Evolutionary conservation across 2,888 invertebrate species (phyloP), one percentile per base, ranked within the genome.

Genomic region (Melipona bicolor): DNA sequence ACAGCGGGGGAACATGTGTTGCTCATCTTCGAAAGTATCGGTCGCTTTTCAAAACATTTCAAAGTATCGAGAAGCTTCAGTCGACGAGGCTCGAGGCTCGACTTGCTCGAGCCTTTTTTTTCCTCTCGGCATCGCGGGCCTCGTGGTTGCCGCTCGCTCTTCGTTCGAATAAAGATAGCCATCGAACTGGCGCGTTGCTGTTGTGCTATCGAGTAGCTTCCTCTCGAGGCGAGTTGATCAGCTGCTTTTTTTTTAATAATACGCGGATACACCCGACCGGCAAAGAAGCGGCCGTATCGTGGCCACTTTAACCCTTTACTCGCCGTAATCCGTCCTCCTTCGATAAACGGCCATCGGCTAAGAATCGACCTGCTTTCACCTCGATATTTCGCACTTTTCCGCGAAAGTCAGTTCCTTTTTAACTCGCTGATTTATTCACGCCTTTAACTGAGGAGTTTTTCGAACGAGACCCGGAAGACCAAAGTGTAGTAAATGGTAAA

Each of bases 161-260:
- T 56, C 81, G 69, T 59, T 36, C 76, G 76, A 86, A 83, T 84
- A 84, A 85, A 85, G 84, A 86, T 87, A 79, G 71, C 74, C 49
- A 84, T 89, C 81, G 78, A 87, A 69, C 78, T n/a, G 43, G 61
- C 77, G 77, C 68, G 83, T 83, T 81, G 85, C 62, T 71, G 83
- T 83, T 81, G 85, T 67, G 79, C 76, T 78, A 83, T 83, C 81
- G 74, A 88, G 76, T 52, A 70, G 71, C 74, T 79, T 77, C 76
- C 72, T 77, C 80, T 78, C 65, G 81, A 87, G 36, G 83, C 77
- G 52, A 65, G 21, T 75, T 79, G 71, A 76, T 86, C 78, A 78
- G 76, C 86, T 70, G 61, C n/a, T 27, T 61, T 79, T 79, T 81
- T 79, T 81, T 84, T 84, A 82, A 80, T 83, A 85, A 82, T 64